A percentile compares a stretch with the other conserved stretches of the same genome.
Evolutionary conservation across 2,113 vertebrate genomes (phyloP).

Genomic region (Struthio camelus): DNA sequence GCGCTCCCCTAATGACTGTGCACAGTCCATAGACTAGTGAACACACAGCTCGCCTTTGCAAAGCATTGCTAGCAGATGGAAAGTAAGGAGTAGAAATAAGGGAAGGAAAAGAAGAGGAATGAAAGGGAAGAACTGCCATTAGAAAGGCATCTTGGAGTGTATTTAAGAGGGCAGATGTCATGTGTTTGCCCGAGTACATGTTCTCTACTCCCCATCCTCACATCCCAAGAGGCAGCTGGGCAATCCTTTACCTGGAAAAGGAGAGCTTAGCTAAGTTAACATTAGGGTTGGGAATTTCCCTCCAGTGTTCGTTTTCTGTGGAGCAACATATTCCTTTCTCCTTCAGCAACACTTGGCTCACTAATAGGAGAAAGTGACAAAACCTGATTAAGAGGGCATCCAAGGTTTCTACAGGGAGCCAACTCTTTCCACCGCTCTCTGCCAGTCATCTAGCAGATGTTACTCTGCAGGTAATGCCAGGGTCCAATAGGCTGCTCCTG

Average conservation of each 20-base stretch:
- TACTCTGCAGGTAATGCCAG: slow-evolving; percentile 1
- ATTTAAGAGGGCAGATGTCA: neutral
- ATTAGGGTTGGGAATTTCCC: neutral
- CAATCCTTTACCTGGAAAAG: neutral
- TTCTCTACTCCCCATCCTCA: neutral
- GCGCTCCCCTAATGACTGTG: no score
- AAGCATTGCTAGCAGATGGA: neutral
- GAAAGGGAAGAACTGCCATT: neutral
- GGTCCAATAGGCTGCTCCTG: neutral
- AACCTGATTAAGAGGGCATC: neutral
- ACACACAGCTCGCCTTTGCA: rapidly evolving
- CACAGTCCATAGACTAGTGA: neutral
- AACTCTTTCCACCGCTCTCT: neutral
- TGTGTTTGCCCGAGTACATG: neutral
- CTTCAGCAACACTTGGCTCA: neutral
- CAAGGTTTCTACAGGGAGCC: neutral
- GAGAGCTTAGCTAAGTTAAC: neutral
- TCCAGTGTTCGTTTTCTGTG: neutral
- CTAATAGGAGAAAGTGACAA: neutral
- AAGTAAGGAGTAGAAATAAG: neutral
- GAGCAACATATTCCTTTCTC: neutral
- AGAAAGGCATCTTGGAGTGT: neutral
- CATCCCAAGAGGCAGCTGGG: neutral
- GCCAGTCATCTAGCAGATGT: slow-evolving; percentile 10
- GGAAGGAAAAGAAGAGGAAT: neutral